phyloP scores from a whole-genome alignment of 2,888 invertebrate species.

The Palloptera scutellata region DNA sequence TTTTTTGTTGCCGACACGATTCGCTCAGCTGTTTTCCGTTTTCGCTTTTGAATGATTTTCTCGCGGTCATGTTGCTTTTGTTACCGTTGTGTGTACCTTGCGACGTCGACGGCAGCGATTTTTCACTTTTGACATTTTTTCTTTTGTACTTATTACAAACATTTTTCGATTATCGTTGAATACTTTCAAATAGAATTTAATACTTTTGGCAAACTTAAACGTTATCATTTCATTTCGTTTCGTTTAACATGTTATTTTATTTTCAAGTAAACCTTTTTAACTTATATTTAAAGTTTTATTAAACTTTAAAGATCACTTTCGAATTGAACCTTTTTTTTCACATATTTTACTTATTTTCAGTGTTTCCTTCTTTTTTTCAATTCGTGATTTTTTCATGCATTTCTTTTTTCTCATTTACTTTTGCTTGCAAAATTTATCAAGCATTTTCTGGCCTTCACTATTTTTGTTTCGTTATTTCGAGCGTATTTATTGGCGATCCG shows the following conservation, averaged over 20 bases:
- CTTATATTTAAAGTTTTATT: not conserved
- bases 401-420: not conserved
- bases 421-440: not conserved
- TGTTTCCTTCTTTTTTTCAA: not conserved
- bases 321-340: not conserved
- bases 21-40: conserved; percentile 23
- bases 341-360: not conserved
- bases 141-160: conserved; percentile 41
- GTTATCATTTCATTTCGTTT: conserved; percentile 27
- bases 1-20: conserved; percentile 23
- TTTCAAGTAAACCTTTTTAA: not conserved
- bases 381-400: not conserved
- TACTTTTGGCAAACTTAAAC: not conserved
- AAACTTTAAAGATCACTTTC: conserved; percentile 2
- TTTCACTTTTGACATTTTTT: conserved; percentile 57
- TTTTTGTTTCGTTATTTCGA: conserved; percentile 6
- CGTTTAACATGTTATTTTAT: conserved; percentile 3
- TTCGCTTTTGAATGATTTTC: not conserved
- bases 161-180: conserved; percentile 52
- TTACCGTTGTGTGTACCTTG: conserved; percentile 44
- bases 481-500: conserved; percentile 12
- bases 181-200: not conserved
- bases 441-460: not conserved
- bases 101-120: conserved; percentile 27
- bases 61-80: conserved; percentile 49